A percentile compares a stretch with the other conserved stretches of the same genome.
Evolutionary conservation across 1,140 invertebrate species (phyloP).

Genomic region (Ceratosolen fusciceps): DNA sequence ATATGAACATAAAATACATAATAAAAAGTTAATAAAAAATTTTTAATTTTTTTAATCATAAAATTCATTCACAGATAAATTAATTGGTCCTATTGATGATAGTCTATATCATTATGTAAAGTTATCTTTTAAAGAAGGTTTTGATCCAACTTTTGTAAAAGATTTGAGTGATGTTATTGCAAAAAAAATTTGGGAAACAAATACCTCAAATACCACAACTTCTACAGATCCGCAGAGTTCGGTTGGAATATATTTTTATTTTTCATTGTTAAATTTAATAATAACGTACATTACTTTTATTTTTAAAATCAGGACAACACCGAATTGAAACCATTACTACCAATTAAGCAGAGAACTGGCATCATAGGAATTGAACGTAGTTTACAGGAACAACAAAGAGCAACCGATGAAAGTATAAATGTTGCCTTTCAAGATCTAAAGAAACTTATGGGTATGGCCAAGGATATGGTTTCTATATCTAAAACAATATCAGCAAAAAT

Average conservation of each 20-base stretch:
- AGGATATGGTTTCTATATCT: constrained; percentile 96
- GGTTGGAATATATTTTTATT: constrained; percentile 45
- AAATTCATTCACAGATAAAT: constrained; percentile 71
- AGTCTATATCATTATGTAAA: constrained; percentile 85
- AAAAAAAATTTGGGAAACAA: constrained; percentile 77
- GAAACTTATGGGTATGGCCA: constrained; percentile 95
- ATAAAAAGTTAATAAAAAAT: too few species aligned
- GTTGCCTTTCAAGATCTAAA: constrained; percentile 95
- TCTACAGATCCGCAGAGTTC: constrained; percentile 52
- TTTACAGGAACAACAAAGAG: constrained; percentile 90
- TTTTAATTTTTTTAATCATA: not conserved
- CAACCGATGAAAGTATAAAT: constrained; percentile 91
- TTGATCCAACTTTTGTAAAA: constrained; percentile 79
- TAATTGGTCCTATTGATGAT: constrained; percentile 80
- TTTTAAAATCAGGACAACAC: not conserved
- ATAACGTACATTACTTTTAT: constrained; percentile 1
- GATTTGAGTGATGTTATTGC: constrained; percentile 76
- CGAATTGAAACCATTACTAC: constrained; percentile 57
- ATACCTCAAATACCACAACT: constrained; percentile 55
- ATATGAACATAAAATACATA: not conserved
- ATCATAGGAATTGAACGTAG: constrained; percentile 96
- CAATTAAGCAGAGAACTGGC: constrained; percentile 84
- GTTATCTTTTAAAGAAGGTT: constrained; percentile 89
- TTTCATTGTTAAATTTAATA: not conserved
- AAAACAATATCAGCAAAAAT: constrained; percentile 95